A percentile compares a stretch with the other conserved stretches of the same genome.
Evolutionary conservation across 37 sponge, comb jelly and placozoan species (phyloP).

Genomic region (Cliona cf. orientalis): DNA sequence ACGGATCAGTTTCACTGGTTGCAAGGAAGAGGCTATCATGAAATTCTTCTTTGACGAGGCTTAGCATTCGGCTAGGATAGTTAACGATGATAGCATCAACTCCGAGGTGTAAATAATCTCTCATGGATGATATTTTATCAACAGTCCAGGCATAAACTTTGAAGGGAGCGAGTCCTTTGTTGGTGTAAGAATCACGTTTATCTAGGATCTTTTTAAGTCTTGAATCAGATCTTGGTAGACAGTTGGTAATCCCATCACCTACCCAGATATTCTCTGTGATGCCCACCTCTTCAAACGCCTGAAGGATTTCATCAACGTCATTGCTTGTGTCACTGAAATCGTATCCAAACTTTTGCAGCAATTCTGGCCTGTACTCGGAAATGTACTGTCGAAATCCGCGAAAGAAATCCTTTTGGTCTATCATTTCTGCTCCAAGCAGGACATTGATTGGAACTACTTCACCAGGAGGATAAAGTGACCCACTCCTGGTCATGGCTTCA

Average conservation of each 20-base stretch:
- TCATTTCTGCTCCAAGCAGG: constrained; percentile 10
- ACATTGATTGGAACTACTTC: constrained; percentile 4
- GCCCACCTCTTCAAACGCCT: constrained; percentile 4
- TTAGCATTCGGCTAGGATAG: not conserved
- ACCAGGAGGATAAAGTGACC: constrained; percentile 12
- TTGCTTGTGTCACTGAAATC: not conserved
- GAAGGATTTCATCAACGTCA: constrained; percentile 17
- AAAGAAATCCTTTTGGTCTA: constrained; percentile 7
- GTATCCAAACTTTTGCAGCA: constrained; percentile 9
- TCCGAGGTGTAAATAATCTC: not conserved
- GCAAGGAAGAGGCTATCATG: not conserved
- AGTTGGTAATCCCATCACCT: constrained; percentile 21
- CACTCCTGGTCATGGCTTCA: not conserved
- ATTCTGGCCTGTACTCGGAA: not conserved
- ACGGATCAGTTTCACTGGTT: not conserved
- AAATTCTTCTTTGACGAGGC: constrained; percentile 8
- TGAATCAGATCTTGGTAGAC: not conserved
- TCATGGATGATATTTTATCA: constrained; percentile 14
- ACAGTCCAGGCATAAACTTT: constrained; percentile 24
- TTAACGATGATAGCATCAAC: constrained; percentile 29
- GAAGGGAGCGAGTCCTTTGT: not conserved
- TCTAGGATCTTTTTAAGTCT: not conserved
- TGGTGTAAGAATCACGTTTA: not conserved
- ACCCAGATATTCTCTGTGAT: constrained; percentile 10
- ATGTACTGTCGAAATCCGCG: constrained; percentile 18